Evolutionary conservation across 1,140 invertebrate genomes (phyloP), one percentile per base, ranked within the genome.

Genomic region (Liolophura sinensis): DNA sequence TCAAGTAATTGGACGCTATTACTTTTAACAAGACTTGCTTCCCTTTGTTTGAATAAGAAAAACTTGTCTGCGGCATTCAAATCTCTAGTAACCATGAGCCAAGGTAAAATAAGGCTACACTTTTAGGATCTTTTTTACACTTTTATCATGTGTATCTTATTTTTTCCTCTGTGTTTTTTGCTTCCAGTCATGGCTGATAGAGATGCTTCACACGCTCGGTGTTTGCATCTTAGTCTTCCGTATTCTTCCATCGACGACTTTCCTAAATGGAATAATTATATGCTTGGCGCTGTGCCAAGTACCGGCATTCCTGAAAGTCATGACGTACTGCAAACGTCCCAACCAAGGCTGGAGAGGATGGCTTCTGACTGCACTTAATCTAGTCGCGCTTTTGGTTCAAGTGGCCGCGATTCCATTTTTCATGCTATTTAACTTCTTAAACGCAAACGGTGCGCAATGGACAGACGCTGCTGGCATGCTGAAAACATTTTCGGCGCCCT

Each of bases 161-260:
- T 63, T 68, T 58, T 46, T 69, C 75, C 67, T 63, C 78, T 79
- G 57, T 82, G 27, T 59, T 80, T 27, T 16, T 78, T 14, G 31
- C 80, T n/a, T 79, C 82, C 56, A 71, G 75, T 31, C 62, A 78
- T 16, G 73, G 78, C 52, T 93, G 18, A 91, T 93, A 80, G 94
- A 97, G 85, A 91, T 91, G 0, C 85, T 93, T 16, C 93, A 96
- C 77, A 65, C 74, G 7, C 73, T 78, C 62, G 82, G 80, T 1
- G 62, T 73, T 18, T 76, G 74, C 60, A 69, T 82, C 11, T 60
- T 83, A 9, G 71, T 83, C 4, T 82, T 79, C 62, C 68, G 74
- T 40, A 72, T 82, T 12, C 57, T 83, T 14, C 82, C 82, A 25
- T 72, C 71, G 15, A 75, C 74, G 11, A 78, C 80, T 60, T 74